Conservation (phyloP, 1,140 invertebrate genomes). For the Drosophila cardini region DNA sequence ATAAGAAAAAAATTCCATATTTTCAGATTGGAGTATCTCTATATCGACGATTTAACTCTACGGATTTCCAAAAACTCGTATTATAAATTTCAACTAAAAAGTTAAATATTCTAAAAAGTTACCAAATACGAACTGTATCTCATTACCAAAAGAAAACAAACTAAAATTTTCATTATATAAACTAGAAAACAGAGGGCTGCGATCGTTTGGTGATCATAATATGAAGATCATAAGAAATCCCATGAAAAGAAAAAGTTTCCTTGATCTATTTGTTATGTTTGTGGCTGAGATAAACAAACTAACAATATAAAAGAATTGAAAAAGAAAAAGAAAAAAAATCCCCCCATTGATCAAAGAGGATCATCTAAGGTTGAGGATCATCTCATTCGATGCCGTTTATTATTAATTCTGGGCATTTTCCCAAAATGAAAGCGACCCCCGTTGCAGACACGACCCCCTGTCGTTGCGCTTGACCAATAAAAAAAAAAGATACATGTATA, state of each 20-base stretch:
- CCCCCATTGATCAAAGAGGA: slow-evolving; percentile 17
- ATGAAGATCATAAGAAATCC: background rate
- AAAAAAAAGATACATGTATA: background rate
- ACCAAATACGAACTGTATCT: no score
- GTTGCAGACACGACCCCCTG: slow-evolving; percentile 58
- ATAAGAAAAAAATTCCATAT: no score
- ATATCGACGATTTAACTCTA: no score
- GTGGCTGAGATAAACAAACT: slow-evolving; percentile 20
- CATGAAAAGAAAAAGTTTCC: background rate
- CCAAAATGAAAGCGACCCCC: slow-evolving; percentile 27
- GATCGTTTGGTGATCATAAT: background rate
- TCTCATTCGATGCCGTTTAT: slow-evolving; percentile 21
- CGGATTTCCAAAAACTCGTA: no score
- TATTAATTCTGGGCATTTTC: slow-evolving; percentile 48
- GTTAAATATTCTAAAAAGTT: no score
- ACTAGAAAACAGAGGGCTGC: background rate
- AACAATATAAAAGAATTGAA: background rate
- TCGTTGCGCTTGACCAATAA: slow-evolving; percentile 74
- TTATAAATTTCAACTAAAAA: no score
- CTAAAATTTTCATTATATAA: no score
- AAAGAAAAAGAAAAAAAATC: no score
- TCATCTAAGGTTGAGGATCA: slow-evolving; percentile 28
- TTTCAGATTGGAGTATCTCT: no score
- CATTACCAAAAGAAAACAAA: no score
- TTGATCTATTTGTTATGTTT: background rate